Base-by-base conservation (phyloP, 2,797 vertebrate species). In the Phrynocephalus guinanensis region DNA sequence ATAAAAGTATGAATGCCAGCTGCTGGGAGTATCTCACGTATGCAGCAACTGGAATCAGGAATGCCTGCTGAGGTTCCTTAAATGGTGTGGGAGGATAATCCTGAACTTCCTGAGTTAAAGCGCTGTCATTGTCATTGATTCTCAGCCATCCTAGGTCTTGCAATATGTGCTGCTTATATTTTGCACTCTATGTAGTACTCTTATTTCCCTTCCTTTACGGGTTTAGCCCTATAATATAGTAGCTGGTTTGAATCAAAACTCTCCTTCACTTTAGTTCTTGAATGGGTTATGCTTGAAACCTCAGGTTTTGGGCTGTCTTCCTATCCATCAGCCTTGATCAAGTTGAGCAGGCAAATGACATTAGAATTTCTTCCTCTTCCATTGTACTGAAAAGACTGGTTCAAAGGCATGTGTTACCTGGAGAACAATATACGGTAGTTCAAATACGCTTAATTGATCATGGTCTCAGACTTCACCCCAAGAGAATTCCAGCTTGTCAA, bases 1-100 rank as follows among this genome's bases (percentile, higher is more conserved):
- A 83, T 85, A 90, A 91, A 95, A 84, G 92, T 86, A 95, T 85
- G 95, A 91, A 86, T 93, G 89, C 91, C 93, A 93, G 87, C 93
- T 94, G 89, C 89, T 93, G 87, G 86, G 88, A 92, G 86, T 93
- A 93, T 93, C 87, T 91, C 26, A 87, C 79, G 76, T 89, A 91
- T 60, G 82, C 75, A 71, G 83, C 87, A 88, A 91, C 93, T 94
- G 93, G 90, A 88, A 95, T 91, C 88, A 93, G 92, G 93, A 93
- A 93, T 85, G 86, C 88, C 63, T 86, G 16, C 87, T 92, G 92
- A 84, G 71, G 83, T 84, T 92, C 95, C 93, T 95, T 90, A 90
- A 93, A 79, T 86, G 85, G 89, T 91, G 89, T 83, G 91, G 6
- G 90, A 91, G 87, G 92, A 93, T 94, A 91, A 75, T 44, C 52